phyloP scores from a whole-genome alignment of 2,797 vertebrate genomes.

The Gymnoscopelus microlampas region DNA sequence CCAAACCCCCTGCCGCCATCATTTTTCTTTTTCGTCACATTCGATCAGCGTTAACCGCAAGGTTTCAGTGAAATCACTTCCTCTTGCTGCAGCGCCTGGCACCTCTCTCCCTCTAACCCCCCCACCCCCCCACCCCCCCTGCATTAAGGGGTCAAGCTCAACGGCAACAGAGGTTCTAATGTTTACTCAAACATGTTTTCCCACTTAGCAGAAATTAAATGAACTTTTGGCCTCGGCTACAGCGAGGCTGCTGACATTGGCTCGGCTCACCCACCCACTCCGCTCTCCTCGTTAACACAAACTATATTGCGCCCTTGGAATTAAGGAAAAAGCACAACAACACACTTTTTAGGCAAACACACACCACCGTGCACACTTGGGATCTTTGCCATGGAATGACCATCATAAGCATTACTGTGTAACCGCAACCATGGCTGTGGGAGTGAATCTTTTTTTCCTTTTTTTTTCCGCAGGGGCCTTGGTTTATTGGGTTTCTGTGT shows the following conservation, averaged over 20 bases:
- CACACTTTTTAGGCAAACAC: conserved; percentile 38
- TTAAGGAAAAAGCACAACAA: too few species aligned
- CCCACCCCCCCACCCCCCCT: background rate
- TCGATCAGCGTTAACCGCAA: conserved; percentile 26
- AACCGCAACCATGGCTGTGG: too few species aligned
- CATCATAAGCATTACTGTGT: conserved; percentile 14
- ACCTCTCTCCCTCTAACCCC: conserved; percentile 3
- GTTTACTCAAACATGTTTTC: conserved; percentile 57
- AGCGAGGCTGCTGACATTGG: conserved; percentile 29
- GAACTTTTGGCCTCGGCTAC: conserved; percentile 44
- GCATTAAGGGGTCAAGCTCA: conserved; percentile 48
- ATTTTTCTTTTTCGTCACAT: conserved; percentile 30
- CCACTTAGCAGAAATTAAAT: conserved; percentile 51
- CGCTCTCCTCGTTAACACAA: conserved; percentile 9
- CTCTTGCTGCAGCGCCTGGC: background rate
- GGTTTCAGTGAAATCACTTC: conserved; percentile 40
- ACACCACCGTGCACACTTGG: conserved; percentile 17
- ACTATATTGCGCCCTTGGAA: background rate
- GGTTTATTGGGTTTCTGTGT: conserved; percentile 37
- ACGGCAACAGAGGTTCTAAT: conserved; percentile 29
- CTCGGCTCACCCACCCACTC: conserved; percentile 28
- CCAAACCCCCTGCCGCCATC: background rate
- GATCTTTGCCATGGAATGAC: conserved; percentile 15
- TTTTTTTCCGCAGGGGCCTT: conserved; percentile 35
- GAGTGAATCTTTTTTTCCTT: background rate